Base-by-base conservation (phyloP, 1,140 invertebrate species). In the Plodia interpunctella region DNA sequence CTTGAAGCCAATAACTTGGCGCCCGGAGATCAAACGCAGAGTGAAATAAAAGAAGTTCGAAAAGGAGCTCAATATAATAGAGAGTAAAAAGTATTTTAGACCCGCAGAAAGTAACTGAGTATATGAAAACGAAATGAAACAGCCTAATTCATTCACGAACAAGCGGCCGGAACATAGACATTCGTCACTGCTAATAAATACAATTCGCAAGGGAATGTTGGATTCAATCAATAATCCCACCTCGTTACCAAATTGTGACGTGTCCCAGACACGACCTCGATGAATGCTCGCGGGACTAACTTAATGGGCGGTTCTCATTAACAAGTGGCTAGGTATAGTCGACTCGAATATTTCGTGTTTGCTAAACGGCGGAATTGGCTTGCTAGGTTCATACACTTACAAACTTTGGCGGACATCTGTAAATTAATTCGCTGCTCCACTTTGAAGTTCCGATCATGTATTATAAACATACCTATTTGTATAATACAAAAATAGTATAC, bases 191-290 rank as follows among this genome's bases (percentile, higher is more conserved):
- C 57, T 67, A 67, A 63, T 68, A 62, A 60, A 49, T 60, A 62
- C 66, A 65, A 65, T 59, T 51, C 68, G 50, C 64, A 21, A 59
- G 62, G 64, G 67, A 66, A 60, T 62, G 58, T 25, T 60, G 59
- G 55, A 69, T 65, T 63, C 64, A 70, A 72, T 72, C 70, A 72
- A 72, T 72, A 72, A 64, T 63, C 57, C 64, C 57, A n/a, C 57
- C 59, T 67, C 60, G 66, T 69, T 72, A 72, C 62, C 62, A 65
- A 51, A 57, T 52, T 62, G 70, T 72, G 65, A 69, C 67, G 62
- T 52, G 62, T 60, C 62, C 62, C 64, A 53, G 60, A 50, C 57
- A 58, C 57, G 54, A 54, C 58, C 61, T 52, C 54, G 55, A 55
- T 35, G 15, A 32, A 57, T 25, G 15, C 66, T 30, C 60, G 13